Percentiles rank a stretch among this genome's conserved stretches.
phyloP scores from a whole-genome alignment of 2,888 invertebrate genomes.

The Cephus nigrinus region DNA sequence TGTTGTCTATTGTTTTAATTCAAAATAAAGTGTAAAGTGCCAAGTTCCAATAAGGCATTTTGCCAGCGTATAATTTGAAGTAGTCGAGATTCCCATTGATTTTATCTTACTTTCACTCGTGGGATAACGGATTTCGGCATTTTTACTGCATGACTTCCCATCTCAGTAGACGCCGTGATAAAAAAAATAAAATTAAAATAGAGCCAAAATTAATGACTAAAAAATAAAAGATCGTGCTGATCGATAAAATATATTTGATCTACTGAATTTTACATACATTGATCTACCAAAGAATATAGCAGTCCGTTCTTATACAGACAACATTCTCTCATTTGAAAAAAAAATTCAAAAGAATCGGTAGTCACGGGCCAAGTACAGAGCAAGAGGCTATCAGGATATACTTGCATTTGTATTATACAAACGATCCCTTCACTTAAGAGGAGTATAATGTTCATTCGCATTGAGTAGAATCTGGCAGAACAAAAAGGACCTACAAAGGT shows the following conservation, averaged over 20 bases:
- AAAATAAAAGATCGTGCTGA: background rate
- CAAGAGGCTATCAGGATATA: too few species aligned
- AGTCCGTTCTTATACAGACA: background rate
- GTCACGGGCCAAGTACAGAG: too few species aligned
- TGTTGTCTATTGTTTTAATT: background rate
- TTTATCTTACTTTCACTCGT: constrained; percentile 47
- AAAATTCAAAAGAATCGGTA: background rate
- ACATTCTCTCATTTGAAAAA: background rate
- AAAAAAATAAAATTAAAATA: background rate
- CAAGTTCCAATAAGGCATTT: background rate
- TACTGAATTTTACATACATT: background rate
- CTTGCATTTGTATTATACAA: background rate
- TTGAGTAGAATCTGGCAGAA: background rate
- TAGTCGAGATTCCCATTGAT: constrained; percentile 34
- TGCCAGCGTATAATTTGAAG: constrained; percentile 2
- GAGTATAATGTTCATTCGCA: background rate
- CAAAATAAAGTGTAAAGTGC: background rate
- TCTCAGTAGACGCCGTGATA: background rate
- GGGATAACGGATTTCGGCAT: constrained; percentile 24
- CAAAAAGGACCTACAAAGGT: background rate
- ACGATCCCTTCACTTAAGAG: background rate
- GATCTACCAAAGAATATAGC: background rate
- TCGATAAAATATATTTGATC: background rate
- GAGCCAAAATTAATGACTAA: background rate
- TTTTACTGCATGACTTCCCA: constrained; percentile 3